phyloP scores from a whole-genome alignment of 2,888 invertebrate genomes.

The Luperina nickerlii region DNA sequence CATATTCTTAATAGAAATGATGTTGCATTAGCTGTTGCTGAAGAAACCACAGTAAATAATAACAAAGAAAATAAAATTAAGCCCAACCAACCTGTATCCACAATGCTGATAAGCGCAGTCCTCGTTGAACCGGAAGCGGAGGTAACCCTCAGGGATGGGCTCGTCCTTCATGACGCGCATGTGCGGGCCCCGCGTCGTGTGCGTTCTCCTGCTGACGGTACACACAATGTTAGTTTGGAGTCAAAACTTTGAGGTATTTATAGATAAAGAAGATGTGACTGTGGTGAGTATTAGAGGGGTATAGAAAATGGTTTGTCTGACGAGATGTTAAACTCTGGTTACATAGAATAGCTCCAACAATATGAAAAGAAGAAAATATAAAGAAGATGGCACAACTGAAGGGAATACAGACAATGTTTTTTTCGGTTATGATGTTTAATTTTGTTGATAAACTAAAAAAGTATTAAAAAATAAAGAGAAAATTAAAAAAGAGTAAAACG shows the following conservation, averaged over 20 bases:
- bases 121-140: conserved; percentile 97
- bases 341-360: background rate
- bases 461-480: background rate
- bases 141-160: conserved; percentile 96
- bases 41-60: background rate
- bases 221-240: conserved; percentile 37
- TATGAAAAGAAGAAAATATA: background rate
- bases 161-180: conserved; percentile 96
- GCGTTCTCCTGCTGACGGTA: conserved; percentile 80
- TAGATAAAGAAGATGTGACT: background rate
- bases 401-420: background rate
- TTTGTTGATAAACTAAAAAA: background rate
- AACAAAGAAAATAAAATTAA: background rate
- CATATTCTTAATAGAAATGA: background rate
- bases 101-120: conserved; percentile 97
- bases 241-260: background rate
- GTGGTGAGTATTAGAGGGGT: background rate
- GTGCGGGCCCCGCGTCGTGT: conserved; percentile 84
- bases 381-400: background rate
- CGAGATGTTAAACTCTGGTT: background rate
- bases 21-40: background rate
- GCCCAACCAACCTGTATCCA: conserved; percentile 91
- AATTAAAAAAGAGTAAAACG: background rate
- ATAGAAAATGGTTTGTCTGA: background rate
- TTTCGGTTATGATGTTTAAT: too few relatives aligned